Percentiles rank a stretch among this genome's conserved stretches.
Evolutionary conservation across 1,140 invertebrate species (phyloP).

Genomic region (Popillia japonica): DNA sequence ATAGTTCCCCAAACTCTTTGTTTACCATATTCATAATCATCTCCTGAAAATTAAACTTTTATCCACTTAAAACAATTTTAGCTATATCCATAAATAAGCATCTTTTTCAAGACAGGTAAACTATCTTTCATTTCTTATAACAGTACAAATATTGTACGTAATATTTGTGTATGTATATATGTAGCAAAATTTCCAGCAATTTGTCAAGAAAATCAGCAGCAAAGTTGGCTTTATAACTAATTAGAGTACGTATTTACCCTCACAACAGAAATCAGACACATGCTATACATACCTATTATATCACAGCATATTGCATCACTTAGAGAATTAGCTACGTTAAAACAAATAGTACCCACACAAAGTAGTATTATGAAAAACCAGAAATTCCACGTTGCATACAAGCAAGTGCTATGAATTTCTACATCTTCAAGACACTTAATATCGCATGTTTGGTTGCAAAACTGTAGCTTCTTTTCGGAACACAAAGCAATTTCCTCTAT

Average conservation of each 20-base stretch:
- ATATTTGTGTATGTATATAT: too few species aligned
- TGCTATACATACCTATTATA: slow-evolving; percentile 69
- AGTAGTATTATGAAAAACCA: slow-evolving; percentile 77
- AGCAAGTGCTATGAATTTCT: slow-evolving; percentile 42
- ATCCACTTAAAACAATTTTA: too few species aligned
- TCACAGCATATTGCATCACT: slow-evolving; percentile 85
- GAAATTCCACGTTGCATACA: slow-evolving; percentile 63
- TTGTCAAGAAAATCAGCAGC: too few species aligned
- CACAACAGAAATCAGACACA: too few species aligned
- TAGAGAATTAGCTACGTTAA: slow-evolving; percentile 79
- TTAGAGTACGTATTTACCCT: too few species aligned
- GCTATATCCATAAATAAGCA: too few species aligned
- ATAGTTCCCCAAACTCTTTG: slow-evolving; percentile 83
- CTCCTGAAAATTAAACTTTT: slow-evolving; percentile 55
- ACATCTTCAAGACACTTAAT: slow-evolving; percentile 43
- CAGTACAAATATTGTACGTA: too few species aligned
- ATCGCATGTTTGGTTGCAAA: slow-evolving; percentile 28
- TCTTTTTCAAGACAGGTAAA: too few species aligned
- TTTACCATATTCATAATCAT: slow-evolving; percentile 74
- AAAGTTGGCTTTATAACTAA: too few species aligned
- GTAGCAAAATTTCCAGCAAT: too few species aligned
- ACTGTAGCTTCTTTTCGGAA: neutral
- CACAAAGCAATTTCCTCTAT: neutral
- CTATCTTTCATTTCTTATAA: too few species aligned
- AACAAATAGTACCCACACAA: slow-evolving; percentile 76